phyloP scores from a whole-genome alignment of 1,140 invertebrate species.

The Scaptomyza graminum region DNA sequence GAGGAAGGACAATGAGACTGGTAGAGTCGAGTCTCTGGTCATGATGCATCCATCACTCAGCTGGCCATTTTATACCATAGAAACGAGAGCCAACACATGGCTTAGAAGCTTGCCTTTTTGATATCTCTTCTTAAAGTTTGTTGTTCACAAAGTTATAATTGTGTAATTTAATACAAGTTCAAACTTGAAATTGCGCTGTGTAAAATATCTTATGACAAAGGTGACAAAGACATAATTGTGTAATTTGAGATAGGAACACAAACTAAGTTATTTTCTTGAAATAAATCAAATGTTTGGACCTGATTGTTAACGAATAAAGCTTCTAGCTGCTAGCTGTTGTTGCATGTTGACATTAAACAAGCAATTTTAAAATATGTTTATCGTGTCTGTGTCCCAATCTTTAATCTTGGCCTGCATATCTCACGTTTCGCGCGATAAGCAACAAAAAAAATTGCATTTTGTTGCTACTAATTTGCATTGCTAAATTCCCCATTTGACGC shows the following conservation, averaged over 20 bases:
- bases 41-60: constrained; percentile 38
- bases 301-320: too few species aligned
- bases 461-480: constrained; percentile 64
- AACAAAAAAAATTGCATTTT: constrained; percentile 30
- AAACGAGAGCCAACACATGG: constrained; percentile 7
- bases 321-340: neutral
- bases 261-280: too few species aligned
- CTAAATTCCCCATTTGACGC: constrained; percentile 43
- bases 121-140: constrained; percentile 12
- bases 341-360: constrained; percentile 48
- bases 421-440: constrained; percentile 34
- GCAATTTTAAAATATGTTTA: constrained; percentile 52
- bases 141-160: constrained; percentile 17
- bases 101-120: constrained; percentile 5
- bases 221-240: neutral
- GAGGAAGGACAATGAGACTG: constrained; percentile 9
- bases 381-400: constrained; percentile 34
- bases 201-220: neutral
- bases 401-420: constrained; percentile 13
- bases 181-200: neutral
- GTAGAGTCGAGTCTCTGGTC: constrained; percentile 12
- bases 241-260: neutral
- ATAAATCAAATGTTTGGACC: too few species aligned
- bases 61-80: constrained; percentile 1
- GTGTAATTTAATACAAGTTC: constrained; percentile 5